These are phyloP conservation scores for Rhegmatorhina hoffmannsi DNA, from an alignment of 2,113 vertebrate species.

Conservation along the genomic window DNA sequence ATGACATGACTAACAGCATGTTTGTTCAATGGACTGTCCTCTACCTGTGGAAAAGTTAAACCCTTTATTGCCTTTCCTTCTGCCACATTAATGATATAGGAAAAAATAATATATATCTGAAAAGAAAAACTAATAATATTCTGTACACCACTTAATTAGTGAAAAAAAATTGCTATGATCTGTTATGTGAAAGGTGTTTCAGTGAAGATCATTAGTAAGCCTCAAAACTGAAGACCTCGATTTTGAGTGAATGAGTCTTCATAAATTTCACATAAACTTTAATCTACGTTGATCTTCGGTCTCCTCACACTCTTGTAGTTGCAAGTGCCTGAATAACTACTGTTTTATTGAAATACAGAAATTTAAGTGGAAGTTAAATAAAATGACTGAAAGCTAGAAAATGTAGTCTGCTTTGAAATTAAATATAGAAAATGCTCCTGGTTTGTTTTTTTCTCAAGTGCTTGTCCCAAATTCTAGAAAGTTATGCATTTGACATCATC, in stretches of 20 bases:
- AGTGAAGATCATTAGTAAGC: not conserved
- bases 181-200: not conserved
- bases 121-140: not conserved
- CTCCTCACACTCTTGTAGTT: not conserved
- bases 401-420: not conserved
- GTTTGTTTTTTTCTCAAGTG: not conserved
- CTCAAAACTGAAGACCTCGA: not conserved
- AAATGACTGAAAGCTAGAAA: slow-evolving; percentile 23
- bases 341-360: not conserved
- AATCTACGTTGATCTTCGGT: slow-evolving; percentile 10
- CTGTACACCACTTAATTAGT: not conserved
- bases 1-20: not conserved
- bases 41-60: not conserved
- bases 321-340: slow-evolving; percentile 4
- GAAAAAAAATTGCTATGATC: not conserved
- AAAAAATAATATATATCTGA: not conserved
- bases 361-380: slow-evolving; percentile 1
- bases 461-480: not conserved
- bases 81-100: not conserved
- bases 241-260: not conserved
- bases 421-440: not conserved
- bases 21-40: not conserved
- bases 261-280: slow-evolving; percentile 30
- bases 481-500: not conserved
- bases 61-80: not conserved